phyloP scores from a whole-genome alignment of 2,113 vertebrate species.

The Tamias sibiricus region DNA sequence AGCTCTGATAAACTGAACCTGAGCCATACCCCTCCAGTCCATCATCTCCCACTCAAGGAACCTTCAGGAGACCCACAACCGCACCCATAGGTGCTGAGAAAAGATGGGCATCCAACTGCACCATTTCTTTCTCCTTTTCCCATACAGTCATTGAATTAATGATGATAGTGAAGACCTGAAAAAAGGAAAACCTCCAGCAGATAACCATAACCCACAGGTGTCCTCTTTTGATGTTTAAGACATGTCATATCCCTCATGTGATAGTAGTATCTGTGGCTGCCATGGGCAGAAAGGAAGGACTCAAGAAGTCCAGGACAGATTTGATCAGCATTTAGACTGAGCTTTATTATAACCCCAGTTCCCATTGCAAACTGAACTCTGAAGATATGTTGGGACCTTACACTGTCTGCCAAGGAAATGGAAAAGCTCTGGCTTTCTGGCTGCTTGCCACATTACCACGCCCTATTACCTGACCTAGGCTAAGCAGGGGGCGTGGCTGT shows the following conservation, averaged over 20 bases:
- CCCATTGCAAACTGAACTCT: neutral
- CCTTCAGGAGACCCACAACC: neutral
- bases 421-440: no score
- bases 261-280: rapidly evolving
- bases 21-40: neutral
- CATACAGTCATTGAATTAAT: neutral
- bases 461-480: no score
- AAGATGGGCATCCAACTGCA: neutral
- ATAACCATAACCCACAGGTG: neutral
- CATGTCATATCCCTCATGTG: neutral
- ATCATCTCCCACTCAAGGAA: neutral
- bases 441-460: no score
- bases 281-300: neutral
- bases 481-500: no score
- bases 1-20: neutral
- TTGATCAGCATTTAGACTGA: neutral
- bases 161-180: neutral
- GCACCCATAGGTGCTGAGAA: neutral
- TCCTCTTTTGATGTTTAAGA: neutral
- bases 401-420: no score
- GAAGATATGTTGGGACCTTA: no score
- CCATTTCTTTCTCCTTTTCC: neutral
- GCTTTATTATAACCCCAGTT: neutral
- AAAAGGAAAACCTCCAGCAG: neutral
- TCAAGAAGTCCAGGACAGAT: rapidly evolving